These are phyloP conservation scores for Platycercus adscitus DNA, from an alignment of 2,113 vertebrate genomes.

Conservation along the genomic window DNA sequence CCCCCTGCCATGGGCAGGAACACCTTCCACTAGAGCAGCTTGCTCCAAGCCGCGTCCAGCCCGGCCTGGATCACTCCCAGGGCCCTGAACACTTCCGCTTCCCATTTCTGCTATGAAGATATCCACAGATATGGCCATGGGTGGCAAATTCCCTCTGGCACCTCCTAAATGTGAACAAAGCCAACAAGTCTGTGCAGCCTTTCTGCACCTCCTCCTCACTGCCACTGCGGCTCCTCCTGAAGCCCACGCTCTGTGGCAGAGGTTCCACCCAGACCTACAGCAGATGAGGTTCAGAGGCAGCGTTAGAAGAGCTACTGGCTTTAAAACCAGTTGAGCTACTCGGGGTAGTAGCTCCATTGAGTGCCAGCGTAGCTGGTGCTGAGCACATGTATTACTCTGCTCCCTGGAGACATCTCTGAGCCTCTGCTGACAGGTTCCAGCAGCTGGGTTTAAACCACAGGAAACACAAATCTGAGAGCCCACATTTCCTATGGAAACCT, in stretches of 20 bases:
- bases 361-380: accelerated
- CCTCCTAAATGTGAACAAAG: accelerated
- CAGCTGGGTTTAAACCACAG: not conserved
- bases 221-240: not conserved
- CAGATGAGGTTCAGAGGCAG: not conserved
- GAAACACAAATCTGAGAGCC: not conserved
- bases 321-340: not conserved
- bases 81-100: not conserved
- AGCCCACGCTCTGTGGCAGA: not conserved
- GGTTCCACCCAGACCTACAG: not conserved
- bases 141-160: not conserved
- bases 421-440: not conserved
- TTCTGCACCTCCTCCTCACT: not conserved
- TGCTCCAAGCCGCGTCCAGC: not conserved
- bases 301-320: not conserved
- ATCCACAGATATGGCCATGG: accelerated
- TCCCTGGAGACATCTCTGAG: not conserved
- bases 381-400: not conserved
- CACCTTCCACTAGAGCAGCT: too few relatives aligned
- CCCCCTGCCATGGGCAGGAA: not conserved
- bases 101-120: not conserved
- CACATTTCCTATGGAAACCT: not conserved
- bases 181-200: not conserved
- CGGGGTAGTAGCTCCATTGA: not conserved
- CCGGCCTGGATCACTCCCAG: not conserved